Evolutionary conservation across 1,140 invertebrate genomes (phyloP).

Genomic region (Phthorimaea operculella): DNA sequence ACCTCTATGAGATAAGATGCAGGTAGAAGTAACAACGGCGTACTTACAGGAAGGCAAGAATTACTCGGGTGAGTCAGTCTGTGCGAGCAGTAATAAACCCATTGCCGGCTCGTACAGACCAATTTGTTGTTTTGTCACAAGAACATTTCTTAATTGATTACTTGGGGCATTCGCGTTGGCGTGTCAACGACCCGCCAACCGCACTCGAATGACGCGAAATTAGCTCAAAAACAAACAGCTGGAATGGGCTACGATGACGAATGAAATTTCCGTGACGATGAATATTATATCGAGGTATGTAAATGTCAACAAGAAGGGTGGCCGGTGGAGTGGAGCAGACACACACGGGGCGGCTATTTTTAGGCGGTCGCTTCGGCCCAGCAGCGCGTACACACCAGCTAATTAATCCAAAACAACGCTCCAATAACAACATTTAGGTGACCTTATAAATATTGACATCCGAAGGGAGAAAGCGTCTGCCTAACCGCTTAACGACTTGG

Average conservation of each 20-base stretch:
- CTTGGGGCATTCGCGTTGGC: too few species aligned
- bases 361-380: constrained; percentile 37
- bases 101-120: too few species aligned
- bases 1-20: too few species aligned
- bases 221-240: neutral
- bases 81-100: too few species aligned
- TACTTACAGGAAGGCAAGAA: too few species aligned
- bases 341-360: constrained; percentile 45
- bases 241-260: neutral
- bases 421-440: constrained; percentile 7
- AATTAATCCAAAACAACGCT: constrained; percentile 38
- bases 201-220: neutral
- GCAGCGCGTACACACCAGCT: constrained; percentile 33
- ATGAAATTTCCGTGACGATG: neutral
- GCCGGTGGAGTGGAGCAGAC: constrained; percentile 18
- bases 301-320: constrained; percentile 38
- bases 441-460: constrained; percentile 27
- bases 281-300: constrained; percentile 9
- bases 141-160: too few species aligned
- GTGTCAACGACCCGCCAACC: too few species aligned
- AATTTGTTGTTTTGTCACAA: too few species aligned
- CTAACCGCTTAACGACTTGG: constrained; percentile 11
- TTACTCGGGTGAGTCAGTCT: too few species aligned
- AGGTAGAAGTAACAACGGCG: too few species aligned
- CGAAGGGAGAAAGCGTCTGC: constrained; percentile 6